Percentiles rank a stretch among this genome's conserved stretches.
Evolutionary conservation across 1,140 invertebrate genomes (phyloP).

Genomic region (Calephelis virginiensis): DNA sequence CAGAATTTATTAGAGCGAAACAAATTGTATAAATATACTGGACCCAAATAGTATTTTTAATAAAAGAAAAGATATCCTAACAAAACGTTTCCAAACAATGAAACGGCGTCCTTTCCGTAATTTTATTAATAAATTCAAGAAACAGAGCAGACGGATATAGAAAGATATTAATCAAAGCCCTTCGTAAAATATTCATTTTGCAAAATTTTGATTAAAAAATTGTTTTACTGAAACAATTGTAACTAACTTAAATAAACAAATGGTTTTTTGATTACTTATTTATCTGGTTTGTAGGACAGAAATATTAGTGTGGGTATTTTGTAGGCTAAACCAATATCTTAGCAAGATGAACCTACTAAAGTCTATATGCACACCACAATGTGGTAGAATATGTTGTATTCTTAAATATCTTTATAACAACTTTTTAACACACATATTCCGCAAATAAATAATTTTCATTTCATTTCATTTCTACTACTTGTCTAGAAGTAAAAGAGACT

Average conservation of each 20-base stretch:
- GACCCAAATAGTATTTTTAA: background rate
- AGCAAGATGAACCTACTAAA: too few relatives aligned
- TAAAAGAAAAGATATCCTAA: constrained; percentile 1
- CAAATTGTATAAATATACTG: too few relatives aligned
- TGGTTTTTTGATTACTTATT: background rate
- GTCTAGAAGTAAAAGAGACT: too few relatives aligned
- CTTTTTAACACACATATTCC: too few relatives aligned
- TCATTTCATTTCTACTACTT: too few relatives aligned
- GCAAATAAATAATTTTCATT: too few relatives aligned
- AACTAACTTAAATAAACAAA: background rate
- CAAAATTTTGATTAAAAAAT: constrained; percentile 18
- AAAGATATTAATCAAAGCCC: constrained; percentile 26
- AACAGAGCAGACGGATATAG: constrained; percentile 27
- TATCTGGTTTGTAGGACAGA: background rate
- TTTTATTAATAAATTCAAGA: constrained; percentile 31
- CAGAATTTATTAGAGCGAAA: too few relatives aligned
- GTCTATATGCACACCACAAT: too few relatives aligned
- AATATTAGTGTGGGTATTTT: too few relatives aligned
- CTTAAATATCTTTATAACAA: too few relatives aligned
- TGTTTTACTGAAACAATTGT: background rate
- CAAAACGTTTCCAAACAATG: constrained; percentile 18
- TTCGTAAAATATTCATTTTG: constrained; percentile 24
- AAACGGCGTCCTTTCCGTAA: constrained; percentile 20
- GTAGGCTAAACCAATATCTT: too few relatives aligned
- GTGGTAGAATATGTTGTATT: too few relatives aligned